Percentiles rank a stretch among this genome's conserved stretches.
Evolutionary conservation across 2,113 vertebrate genomes (phyloP).

Genomic region (Saccopteryx leptura): DNA sequence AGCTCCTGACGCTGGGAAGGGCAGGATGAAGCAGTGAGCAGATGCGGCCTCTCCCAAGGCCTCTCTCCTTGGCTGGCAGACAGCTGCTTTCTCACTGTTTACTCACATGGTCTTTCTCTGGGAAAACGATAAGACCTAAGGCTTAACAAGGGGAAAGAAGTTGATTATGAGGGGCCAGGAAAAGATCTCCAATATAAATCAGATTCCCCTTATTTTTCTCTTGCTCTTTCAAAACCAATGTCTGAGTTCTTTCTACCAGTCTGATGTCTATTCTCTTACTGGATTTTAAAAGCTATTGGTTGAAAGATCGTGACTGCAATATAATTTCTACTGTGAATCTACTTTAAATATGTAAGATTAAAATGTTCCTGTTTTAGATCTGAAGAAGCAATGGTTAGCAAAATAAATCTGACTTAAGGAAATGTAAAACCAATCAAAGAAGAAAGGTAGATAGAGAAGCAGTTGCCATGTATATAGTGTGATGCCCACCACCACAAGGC

Average conservation of each 20-base stretch:
- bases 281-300: constrained; percentile 41
- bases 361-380: background rate
- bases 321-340: background rate
- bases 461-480: background rate
- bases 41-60: background rate
- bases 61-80: background rate
- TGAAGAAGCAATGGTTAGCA: background rate
- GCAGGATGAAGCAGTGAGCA: background rate
- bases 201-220: background rate
- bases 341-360: constrained; percentile 20
- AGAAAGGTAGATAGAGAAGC: background rate
- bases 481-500: background rate
- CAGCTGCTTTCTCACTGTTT: background rate
- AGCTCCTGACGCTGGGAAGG: background rate
- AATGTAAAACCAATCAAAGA: background rate
- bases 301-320: background rate
- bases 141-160: background rate
- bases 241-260: constrained; percentile 19
- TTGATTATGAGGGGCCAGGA: background rate
- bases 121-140: background rate
- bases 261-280: background rate
- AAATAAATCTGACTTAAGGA: constrained; percentile 42
- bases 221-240: constrained; percentile 14
- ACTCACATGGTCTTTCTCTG: background rate
- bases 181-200: constrained; percentile 21